Percentiles rank a stretch among this genome's conserved stretches.
Conservation (phyloP, 1,140 invertebrate genomes). For the Yoshiicerus persimilis region DNA sequence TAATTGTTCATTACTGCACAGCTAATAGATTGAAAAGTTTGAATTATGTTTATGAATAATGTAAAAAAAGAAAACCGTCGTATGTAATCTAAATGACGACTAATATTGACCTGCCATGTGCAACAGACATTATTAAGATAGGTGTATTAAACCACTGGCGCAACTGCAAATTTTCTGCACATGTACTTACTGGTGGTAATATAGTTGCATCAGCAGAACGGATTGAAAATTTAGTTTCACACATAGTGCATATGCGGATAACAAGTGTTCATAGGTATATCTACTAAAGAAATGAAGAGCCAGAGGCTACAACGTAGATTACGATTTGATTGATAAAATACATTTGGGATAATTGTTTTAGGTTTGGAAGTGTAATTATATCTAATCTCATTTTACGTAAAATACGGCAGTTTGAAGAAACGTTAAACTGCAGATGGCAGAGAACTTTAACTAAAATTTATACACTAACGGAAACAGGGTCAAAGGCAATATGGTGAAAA, state of each 20-base stretch:
- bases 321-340: neutral
- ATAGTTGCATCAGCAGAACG: neutral
- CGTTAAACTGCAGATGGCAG: neutral
- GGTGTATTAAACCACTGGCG: neutral
- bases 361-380: neutral
- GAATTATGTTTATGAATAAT: neutral
- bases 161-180: neutral
- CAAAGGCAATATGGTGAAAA: neutral
- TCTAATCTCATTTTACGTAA: neutral
- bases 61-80: neutral
- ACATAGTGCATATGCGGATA: neutral
- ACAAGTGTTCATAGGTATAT: neutral
- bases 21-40: neutral
- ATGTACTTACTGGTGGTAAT: neutral
- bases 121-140: neutral
- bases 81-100: neutral
- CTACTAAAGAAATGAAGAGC: neutral
- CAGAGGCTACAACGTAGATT: neutral
- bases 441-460: neutral
- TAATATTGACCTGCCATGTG: neutral
- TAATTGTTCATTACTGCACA: neutral
- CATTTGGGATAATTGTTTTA: neutral
- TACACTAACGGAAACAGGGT: neutral
- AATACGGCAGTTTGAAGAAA: neutral
- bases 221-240: neutral